Base-by-base conservation (phyloP, 2,888 invertebrate species). In the Gasteruption jaculator region DNA sequence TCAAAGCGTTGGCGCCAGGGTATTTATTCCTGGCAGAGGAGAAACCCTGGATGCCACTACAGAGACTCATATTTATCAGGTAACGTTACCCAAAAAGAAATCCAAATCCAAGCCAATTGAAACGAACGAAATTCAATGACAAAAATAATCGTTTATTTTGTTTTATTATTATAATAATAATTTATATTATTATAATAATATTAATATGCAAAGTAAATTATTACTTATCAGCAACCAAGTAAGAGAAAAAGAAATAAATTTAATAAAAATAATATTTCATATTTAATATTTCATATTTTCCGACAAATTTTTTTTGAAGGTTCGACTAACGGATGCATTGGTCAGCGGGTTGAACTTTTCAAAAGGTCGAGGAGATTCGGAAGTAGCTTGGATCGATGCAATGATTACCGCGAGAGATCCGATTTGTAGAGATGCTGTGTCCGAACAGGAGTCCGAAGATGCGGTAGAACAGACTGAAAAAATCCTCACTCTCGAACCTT, bases 41-140 rank as follows among this genome's bases (percentile, higher is more conserved):
- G 95, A 96, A 58, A 77, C 82, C 1, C 81, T 99, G 3, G 97
- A 99, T 69, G 96, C 92, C 0, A 97, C 99, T 0, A 94, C 94
- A 0, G 97, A 99, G 72, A 92, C 93, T 0, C 92, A 96, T 61
- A 99, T 99, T 57, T 97, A 94, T 71, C 97, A 97, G 78, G 91
- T 91, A 63, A 45, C 44, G 30, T 31, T 20, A 36, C 14, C 18
- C 26, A 36, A n/a, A 14, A 5, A 12, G n/a, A n/a, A n/a, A n/a
- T 19, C 16, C 5, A n/a, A 30, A 3, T 14, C 8, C 30, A 5
- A 33, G 8, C 5, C 19, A 2, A 8, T 35, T 20, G 10, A 11
- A 32, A 10, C 8, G 6, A 10, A 26, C 15, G 7, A 20, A 12
- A 21, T 26, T 10, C 4, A n/a, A n/a, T n/a, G n/a, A n/a, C n/a